These are phyloP conservation scores for Mamestra brassicae DNA, from an alignment of 2,888 invertebrate species.

Conservation along the genomic window DNA sequence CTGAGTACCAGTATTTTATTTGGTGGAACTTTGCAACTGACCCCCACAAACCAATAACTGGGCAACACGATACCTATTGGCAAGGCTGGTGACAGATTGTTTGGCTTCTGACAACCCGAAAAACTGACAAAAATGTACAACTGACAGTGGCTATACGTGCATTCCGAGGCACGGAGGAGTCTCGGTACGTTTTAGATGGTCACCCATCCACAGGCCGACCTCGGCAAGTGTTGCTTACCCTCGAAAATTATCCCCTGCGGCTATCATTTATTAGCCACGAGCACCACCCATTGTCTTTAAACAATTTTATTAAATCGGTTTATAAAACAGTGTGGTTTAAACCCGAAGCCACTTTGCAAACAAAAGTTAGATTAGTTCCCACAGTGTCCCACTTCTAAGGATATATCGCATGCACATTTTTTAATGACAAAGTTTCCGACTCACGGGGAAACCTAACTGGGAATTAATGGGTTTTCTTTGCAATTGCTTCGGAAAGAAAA, in stretches of 20 bases:
- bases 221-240: too few relatives aligned
- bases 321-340: slow-evolving; percentile 64
- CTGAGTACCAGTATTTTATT: too few relatives aligned
- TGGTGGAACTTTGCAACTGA: too few relatives aligned
- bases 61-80: too few relatives aligned
- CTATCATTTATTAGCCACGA: not conserved
- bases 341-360: slow-evolving; percentile 72
- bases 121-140: too few relatives aligned
- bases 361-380: slow-evolving; percentile 82
- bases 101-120: too few relatives aligned
- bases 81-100: too few relatives aligned
- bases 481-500: slow-evolving; percentile 48
- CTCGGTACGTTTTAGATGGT: too few relatives aligned
- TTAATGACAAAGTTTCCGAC: slow-evolving; percentile 61
- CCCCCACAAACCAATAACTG: too few relatives aligned
- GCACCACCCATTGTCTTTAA: slow-evolving; percentile 47
- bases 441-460: slow-evolving; percentile 48
- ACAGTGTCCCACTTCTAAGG: slow-evolving; percentile 42
- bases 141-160: too few relatives aligned
- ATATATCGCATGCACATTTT: slow-evolving; percentile 66
- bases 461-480: slow-evolving; percentile 59
- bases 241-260: not conserved
- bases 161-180: too few relatives aligned
- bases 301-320: slow-evolving; percentile 76
- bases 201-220: too few relatives aligned